A percentile compares a stretch with the other conserved stretches of the same genome.
Conservation (phyloP, 2,113 vertebrate genomes). For the Oceanites oceanicus region DNA sequence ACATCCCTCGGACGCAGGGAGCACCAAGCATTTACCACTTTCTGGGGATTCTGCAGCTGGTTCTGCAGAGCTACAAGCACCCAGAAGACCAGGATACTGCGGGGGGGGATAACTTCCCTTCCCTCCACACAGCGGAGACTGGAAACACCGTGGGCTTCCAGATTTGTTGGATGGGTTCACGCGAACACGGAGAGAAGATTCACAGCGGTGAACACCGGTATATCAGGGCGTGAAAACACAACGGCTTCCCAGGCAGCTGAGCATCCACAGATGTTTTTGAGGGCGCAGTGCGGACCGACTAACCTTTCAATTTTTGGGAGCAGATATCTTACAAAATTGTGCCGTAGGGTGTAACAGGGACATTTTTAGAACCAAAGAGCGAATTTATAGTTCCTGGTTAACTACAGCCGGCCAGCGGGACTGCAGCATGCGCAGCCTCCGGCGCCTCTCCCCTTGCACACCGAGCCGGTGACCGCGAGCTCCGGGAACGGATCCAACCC, state of each 20-base stretch:
- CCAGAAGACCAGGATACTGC: neutral
- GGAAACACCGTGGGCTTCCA: neutral
- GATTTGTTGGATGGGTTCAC: neutral
- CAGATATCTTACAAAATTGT: neutral
- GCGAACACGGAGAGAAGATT: neutral
- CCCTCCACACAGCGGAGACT: neutral
- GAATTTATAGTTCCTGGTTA: neutral
- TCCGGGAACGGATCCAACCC: neutral
- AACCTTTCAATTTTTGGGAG: neutral
- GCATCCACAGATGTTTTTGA: neutral
- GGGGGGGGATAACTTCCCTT: neutral
- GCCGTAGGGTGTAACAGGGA: neutral
- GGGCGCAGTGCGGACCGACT: neutral
- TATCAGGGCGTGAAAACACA: neutral
- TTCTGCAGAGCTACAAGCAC: neutral
- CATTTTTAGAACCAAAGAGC: neutral
- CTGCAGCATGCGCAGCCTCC: accelerated
- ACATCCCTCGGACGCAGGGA: accelerated
- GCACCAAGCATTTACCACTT: neutral
- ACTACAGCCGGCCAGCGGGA: neutral
- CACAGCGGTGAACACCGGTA: accelerated
- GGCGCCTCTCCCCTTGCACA: neutral
- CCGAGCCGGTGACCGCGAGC: neutral
- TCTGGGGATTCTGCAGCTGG: neutral
- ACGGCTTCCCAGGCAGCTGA: neutral